Percentiles rank a stretch among this genome's conserved stretches.
phyloP scores from a whole-genome alignment of 1,140 invertebrate genomes.

The silkworm (Bombyx mori) region DNA sequence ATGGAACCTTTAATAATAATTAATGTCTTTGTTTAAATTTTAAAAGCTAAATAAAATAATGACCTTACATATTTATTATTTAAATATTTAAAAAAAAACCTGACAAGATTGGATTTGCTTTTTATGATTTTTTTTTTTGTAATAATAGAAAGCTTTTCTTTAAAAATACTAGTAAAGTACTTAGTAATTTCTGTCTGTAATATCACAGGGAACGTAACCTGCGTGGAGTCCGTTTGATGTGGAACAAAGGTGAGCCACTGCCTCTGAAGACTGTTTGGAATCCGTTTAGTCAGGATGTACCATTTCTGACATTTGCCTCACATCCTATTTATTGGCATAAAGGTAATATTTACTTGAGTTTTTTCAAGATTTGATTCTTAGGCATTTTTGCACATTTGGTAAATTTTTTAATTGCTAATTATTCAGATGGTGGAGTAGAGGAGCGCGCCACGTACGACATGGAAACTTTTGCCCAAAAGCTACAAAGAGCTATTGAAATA shows the following conservation, averaged over 20 bases:
- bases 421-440: constrained; percentile 39
- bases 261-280: constrained; percentile 86
- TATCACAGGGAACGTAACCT: constrained; percentile 76
- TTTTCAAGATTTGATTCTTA: not conserved
- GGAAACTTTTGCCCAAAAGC: constrained; percentile 72
- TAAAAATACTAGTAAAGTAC: not conserved
- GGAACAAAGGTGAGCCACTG: constrained; percentile 80
- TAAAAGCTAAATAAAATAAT: not conserved
- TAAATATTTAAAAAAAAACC: too few relatives aligned
- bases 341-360: constrained; percentile 62
- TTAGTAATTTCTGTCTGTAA: not conserved
- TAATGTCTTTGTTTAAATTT: not conserved
- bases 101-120: too few relatives aligned
- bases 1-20: not conserved
- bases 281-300: constrained; percentile 84
- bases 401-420: constrained; percentile 5
- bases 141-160: too few relatives aligned
- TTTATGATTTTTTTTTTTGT: too few relatives aligned
- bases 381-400: not conserved
- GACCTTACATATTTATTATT: too few relatives aligned
- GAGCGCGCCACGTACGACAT: constrained; percentile 71
- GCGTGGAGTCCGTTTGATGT: constrained; percentile 81
- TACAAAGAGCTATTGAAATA: constrained; percentile 67
- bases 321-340: constrained; percentile 87
- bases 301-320: constrained; percentile 83